Conservation (phyloP, 2,797 vertebrate genomes). For the Tokudaia muenninki region DNA sequence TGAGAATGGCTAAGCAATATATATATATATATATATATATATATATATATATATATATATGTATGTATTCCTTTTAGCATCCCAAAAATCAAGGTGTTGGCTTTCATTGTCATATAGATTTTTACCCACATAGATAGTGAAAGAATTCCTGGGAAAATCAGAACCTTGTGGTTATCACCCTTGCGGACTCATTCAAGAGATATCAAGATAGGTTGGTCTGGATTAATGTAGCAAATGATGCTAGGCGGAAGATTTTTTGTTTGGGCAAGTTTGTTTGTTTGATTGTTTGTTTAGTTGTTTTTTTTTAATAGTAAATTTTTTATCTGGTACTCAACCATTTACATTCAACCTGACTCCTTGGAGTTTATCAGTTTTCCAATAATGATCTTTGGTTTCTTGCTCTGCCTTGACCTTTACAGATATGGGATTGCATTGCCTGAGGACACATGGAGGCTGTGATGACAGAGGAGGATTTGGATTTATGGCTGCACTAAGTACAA, state of each 20-base stretch:
- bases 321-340: background rate
- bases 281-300: background rate
- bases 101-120: background rate
- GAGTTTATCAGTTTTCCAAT: background rate
- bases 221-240: background rate
- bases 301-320: background rate
- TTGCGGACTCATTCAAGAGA: background rate
- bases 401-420: background rate
- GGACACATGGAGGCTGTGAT: background rate
- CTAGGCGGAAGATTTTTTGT: background rate
- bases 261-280: background rate
- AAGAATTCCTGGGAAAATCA: background rate
- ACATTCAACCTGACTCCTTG: no score
- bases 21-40: background rate
- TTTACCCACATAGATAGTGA: background rate
- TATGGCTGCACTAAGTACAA: background rate
- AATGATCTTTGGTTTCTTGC: background rate
- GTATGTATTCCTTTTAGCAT: background rate
- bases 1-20: background rate
- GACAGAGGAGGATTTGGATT: background rate
- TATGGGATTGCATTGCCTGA: background rate
- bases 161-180: background rate
- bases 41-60: no score
- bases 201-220: background rate
- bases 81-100: background rate